Percentiles rank a stretch among this genome's conserved stretches.
These are phyloP conservation scores for Takifugu rubripes DNA, from an alignment of 2,797 vertebrate genomes.

Conservation along the genomic window DNA sequence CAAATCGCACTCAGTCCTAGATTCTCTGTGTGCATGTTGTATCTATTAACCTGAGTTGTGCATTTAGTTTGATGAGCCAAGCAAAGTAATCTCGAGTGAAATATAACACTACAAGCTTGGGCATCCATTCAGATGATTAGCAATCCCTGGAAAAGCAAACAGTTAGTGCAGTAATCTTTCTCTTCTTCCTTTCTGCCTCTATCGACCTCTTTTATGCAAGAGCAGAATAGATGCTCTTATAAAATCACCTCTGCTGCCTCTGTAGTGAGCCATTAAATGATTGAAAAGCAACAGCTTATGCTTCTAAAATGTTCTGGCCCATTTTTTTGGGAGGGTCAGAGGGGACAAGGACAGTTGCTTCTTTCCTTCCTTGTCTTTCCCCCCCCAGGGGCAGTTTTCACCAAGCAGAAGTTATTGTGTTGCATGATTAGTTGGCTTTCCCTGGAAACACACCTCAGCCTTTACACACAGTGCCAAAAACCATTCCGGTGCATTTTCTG, in stretches of 20 bases:
- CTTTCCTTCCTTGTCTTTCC: too few relatives aligned
- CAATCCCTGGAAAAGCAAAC: background rate
- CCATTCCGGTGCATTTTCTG: too few relatives aligned
- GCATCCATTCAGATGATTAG: constrained; percentile 6
- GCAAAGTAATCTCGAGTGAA: constrained; percentile 5
- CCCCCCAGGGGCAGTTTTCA: too few relatives aligned
- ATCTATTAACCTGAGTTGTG: constrained; percentile 8
- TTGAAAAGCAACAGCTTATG: constrained; percentile 12
- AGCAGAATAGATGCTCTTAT: background rate
- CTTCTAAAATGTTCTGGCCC: constrained; percentile 5
- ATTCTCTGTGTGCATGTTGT: constrained; percentile 2
- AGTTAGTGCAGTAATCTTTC: constrained; percentile 20
- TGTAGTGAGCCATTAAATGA: constrained; percentile 15
- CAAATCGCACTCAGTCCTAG: background rate
- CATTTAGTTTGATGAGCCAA: constrained; percentile 7
- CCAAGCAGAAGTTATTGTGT: too few relatives aligned
- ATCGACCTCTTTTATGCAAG: constrained; percentile 1
- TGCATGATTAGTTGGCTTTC: too few relatives aligned
- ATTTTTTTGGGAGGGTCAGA: background rate
- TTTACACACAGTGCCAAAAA: too few relatives aligned
- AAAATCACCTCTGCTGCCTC: background rate
- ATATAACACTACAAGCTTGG: background rate
- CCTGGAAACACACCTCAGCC: too few relatives aligned
- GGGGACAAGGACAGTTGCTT: background rate
- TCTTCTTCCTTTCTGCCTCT: background rate